Base-by-base conservation (phyloP, 2,113 vertebrate species). In the Eptesicus fuscus region DNA sequence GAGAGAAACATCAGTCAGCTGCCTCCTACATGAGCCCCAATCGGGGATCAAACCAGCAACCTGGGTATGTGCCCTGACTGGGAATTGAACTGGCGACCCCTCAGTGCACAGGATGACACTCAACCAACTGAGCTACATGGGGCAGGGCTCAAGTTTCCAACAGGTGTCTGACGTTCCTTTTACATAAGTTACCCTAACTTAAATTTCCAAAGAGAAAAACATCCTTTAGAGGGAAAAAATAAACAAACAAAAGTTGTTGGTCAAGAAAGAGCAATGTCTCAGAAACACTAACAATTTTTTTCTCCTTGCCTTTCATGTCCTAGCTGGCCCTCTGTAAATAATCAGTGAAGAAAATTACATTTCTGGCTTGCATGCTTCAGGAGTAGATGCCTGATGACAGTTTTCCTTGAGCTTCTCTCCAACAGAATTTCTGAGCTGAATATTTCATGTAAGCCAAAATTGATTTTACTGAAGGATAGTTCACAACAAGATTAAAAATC, bases 401-500 rank as follows among this genome's bases (percentile, higher is more conserved):
- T 47, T 89, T 76, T 83, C 35, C 37, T 5, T 73, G 67, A 77
- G 30, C 35, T 92, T 70, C 44, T 86, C 73, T 83, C 61, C 70
- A 69, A 13, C n/a, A 83, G 61, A 78, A 1, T 92, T 96, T 93
- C 92, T 88, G 51, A 53, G 47, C 10, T 78, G 0, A 78, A 14
- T 61, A 35, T 4, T 0, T 53, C 76, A 69, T 63, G 51, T 87
- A 59, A 85, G 20, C 17, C 69, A 83, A 49, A 96, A 95, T 2
- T 95, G 51, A 95, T 90, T 93, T 47, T 70, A 96, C n/a, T 92
- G 59, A 90, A 70, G n/a, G 5, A 8, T 74, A 6, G 23, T 56
- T 96, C 84, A 76, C 86, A 40, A 88, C 83, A 84, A 77, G 82
- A 96, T 94, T 94, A 77, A 96, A 96, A 93, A 96, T 37, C 80